Percentiles rank a stretch among this genome's conserved stretches.
Conservation (phyloP, 2,113 vertebrate species). For the Gadus chalcogrammus region DNA sequence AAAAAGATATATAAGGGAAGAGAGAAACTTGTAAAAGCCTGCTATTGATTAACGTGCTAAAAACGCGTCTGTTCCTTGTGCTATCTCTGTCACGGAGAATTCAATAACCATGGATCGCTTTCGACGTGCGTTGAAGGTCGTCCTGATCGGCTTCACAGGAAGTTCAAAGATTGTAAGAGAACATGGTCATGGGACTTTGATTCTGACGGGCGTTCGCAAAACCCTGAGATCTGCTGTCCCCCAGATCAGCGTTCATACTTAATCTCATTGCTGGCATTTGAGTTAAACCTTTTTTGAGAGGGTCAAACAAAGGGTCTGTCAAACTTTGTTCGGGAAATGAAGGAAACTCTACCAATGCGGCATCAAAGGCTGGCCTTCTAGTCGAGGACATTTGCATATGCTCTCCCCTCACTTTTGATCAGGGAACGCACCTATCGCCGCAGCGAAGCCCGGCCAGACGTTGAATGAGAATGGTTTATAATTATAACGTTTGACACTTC, state of each 20-base stretch:
- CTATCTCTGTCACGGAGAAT: conserved; percentile 40
- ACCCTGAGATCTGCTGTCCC: conserved; percentile 19
- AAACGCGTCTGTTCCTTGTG: conserved; percentile 20
- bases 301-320: conserved; percentile 40
- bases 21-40: conserved; percentile 12
- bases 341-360: background rate
- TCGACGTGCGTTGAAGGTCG: conserved; percentile 39
- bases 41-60: conserved; percentile 36
- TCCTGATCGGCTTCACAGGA: conserved; percentile 11
- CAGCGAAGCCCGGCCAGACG: background rate
- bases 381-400: background rate
- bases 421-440: too few species aligned
- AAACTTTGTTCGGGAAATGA: conserved; percentile 36
- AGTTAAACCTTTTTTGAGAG: conserved; percentile 30
- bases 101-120: conserved; percentile 46
- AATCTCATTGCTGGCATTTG: conserved; percentile 42
- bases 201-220: conserved; percentile 45
- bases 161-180: conserved; percentile 42
- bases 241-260: conserved; percentile 22
- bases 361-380: conserved; percentile 22
- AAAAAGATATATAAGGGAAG: too few species aligned
- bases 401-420: too few species aligned
- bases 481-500: too few species aligned
- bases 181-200: conserved; percentile 45
- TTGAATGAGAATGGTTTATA: conserved; percentile 4